phyloP scores from a whole-genome alignment of 2,797 vertebrate genomes.

The Hippopotamyrus pictus region DNA sequence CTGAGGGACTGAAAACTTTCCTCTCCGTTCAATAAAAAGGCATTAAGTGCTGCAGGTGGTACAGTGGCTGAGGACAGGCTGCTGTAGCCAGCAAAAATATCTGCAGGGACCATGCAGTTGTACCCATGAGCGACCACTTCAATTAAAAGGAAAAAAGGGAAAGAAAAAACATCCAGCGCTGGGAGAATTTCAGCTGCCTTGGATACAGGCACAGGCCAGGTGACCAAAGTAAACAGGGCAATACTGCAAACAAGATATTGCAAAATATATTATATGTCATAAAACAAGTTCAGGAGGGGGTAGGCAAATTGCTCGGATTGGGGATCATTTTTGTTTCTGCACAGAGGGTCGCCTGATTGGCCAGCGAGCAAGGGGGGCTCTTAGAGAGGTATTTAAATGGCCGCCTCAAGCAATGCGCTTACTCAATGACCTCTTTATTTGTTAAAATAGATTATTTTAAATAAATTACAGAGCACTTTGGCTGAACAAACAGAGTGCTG shows the following conservation, averaged over 20 bases:
- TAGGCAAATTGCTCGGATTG: slow-evolving; percentile 47
- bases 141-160: background rate
- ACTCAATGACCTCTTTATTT: slow-evolving; percentile 99
- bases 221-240: background rate
- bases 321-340: slow-evolving; percentile 69
- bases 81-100: background rate
- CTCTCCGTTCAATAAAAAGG: background rate
- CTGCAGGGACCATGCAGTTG: slow-evolving; percentile 1
- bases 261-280: slow-evolving; percentile 10
- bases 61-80: background rate
- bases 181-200: background rate
- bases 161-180: background rate
- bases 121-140: background rate
- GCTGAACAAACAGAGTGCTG: slow-evolving; percentile 96
- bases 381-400: slow-evolving; percentile 83
- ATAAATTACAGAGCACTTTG: slow-evolving; percentile 99
- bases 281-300: slow-evolving; percentile 32
- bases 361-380: slow-evolving; percentile 59
- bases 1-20: background rate
- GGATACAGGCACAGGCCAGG: background rate
- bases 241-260: background rate
- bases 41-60: background rate
- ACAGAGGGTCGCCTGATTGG: slow-evolving; percentile 51
- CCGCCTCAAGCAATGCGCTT: slow-evolving; percentile 76
- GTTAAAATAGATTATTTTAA: slow-evolving; percentile 99